Percentiles rank a stretch among this genome's conserved stretches.
Conservation (phyloP, 1,140 invertebrate species). For the Drosophila obscura region DNA sequence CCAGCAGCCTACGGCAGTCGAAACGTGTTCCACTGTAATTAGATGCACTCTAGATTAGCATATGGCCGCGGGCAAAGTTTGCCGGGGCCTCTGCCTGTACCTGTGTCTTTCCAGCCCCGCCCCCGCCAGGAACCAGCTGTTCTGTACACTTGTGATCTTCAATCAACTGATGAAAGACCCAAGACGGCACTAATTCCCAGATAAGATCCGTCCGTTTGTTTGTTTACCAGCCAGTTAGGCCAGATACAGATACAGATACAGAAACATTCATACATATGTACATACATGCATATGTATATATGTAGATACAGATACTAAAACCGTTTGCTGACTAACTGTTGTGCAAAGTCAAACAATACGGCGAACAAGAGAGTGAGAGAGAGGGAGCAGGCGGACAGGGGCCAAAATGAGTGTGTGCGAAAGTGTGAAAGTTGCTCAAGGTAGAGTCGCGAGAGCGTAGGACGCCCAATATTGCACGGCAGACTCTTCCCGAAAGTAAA, state of each 20-base stretch:
- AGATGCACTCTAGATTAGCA: constrained; percentile 50
- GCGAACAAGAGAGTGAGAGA: not conserved
- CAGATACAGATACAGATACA: constrained; percentile 30
- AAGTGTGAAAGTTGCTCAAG: constrained; percentile 58
- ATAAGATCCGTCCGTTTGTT: constrained; percentile 53
- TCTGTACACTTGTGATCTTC: constrained; percentile 21
- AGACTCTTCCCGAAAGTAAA: too few relatives aligned
- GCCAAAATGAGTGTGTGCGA: constrained; percentile 49
- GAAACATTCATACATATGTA: constrained; percentile 1
- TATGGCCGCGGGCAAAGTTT: constrained; percentile 4
- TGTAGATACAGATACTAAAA: constrained; percentile 4
- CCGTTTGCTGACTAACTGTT: constrained; percentile 39
- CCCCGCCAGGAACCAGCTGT: constrained; percentile 14
- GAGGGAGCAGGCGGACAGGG: not conserved
- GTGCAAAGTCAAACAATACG: constrained; percentile 24
- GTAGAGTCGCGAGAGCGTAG: constrained; percentile 1
- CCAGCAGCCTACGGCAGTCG: constrained; percentile 43
- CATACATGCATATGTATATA: constrained; percentile 7
- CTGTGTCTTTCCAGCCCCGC: not conserved
- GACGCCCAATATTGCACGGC: not conserved
- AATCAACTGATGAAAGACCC: constrained; percentile 7
- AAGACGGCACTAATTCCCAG: constrained; percentile 14
- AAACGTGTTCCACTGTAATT: constrained; percentile 44
- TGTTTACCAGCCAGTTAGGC: constrained; percentile 37
- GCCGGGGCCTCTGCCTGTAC: too few relatives aligned